A percentile compares a stretch with the other conserved stretches of the same genome.
These are phyloP conservation scores for Phragmatobia fuliginosa DNA, from an alignment of 2,888 invertebrate species.

Conservation along the genomic window DNA sequence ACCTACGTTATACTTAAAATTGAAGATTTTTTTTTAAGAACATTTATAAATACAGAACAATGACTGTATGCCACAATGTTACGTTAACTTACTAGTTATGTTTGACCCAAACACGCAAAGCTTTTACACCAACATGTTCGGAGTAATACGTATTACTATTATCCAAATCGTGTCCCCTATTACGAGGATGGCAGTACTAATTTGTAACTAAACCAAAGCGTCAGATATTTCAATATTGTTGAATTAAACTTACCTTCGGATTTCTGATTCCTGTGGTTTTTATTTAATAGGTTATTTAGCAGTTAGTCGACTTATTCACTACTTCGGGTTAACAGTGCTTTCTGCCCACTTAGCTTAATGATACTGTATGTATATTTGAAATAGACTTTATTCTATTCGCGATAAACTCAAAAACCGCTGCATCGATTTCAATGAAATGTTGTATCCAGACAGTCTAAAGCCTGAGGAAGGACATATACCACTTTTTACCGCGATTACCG, in stretches of 20 bases:
- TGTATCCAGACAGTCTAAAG: no score
- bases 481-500: no score
- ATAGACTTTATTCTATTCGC: no score
- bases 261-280: slow-evolving; percentile 26
- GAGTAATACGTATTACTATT: background rate
- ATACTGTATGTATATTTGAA: no score
- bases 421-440: no score
- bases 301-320: background rate
- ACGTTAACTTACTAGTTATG: background rate
- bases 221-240: slow-evolving; percentile 32
- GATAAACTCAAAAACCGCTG: no score
- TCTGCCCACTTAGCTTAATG: background rate
- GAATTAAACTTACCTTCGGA: slow-evolving; percentile 24
- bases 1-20: background rate
- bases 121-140: background rate
- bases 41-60: background rate
- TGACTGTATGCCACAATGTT: background rate
- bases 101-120: slow-evolving; percentile 1
- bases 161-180: background rate
- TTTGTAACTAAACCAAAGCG: slow-evolving; percentile 29
- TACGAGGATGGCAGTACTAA: slow-evolving; percentile 13
- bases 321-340: background rate
- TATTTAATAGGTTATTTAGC: slow-evolving; percentile 22
- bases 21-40: no score
- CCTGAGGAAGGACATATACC: no score